These are phyloP conservation scores for Rhodeus uyekii DNA, from an alignment of 2,797 vertebrate genomes.

Conservation along the genomic window DNA sequence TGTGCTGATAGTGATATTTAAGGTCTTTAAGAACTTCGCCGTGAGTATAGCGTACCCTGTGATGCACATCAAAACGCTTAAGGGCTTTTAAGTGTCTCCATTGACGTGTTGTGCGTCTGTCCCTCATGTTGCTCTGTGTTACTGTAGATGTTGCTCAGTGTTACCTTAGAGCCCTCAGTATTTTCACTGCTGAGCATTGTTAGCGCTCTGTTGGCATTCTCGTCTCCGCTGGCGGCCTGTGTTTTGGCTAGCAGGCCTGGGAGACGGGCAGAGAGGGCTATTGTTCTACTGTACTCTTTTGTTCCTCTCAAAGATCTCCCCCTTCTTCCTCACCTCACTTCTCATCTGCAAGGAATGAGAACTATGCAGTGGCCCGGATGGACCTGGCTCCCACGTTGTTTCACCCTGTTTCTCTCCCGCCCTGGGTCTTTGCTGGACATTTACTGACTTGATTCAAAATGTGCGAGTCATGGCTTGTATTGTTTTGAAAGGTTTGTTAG, in stretches of 20 bases:
- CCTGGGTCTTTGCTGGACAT: background rate
- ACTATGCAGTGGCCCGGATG: conserved; percentile 43
- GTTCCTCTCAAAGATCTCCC: conserved; percentile 33
- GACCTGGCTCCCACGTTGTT: conserved; percentile 5
- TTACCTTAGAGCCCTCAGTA: background rate
- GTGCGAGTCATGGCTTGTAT: background rate
- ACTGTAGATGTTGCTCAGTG: background rate
- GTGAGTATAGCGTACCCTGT: background rate
- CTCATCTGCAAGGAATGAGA: conserved; percentile 55
- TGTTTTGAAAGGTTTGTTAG: background rate
- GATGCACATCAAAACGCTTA: background rate
- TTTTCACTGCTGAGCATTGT: conserved; percentile 47
- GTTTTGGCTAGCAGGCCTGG: conserved; percentile 46
- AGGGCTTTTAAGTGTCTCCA: background rate
- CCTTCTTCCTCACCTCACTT: conserved; percentile 37
- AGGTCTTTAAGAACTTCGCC: background rate
- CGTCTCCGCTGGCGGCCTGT: conserved; percentile 28
- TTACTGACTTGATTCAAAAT: background rate
- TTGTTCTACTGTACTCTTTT: conserved; percentile 52
- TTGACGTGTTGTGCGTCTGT: background rate
- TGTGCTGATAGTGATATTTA: background rate
- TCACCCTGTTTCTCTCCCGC: background rate
- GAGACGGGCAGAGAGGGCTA: conserved; percentile 32
- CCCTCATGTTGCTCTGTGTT: background rate
- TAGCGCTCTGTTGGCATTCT: conserved; percentile 13